Evolutionary conservation across 1,140 invertebrate species (phyloP).

Genomic region (Pseudomyrmex flavicornis): DNA sequence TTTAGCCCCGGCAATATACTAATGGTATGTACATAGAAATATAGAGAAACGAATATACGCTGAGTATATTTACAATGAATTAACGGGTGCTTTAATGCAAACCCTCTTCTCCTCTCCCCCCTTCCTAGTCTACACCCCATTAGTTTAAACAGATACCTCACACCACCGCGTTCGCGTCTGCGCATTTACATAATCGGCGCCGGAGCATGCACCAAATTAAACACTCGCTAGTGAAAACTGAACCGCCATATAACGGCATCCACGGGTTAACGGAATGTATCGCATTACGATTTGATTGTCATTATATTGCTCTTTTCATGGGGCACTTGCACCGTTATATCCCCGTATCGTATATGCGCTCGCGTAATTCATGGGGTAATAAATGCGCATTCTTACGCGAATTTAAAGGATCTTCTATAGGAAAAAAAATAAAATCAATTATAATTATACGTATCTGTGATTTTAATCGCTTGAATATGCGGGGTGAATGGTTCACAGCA

Average conservation of each 20-base stretch:
- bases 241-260: slow-evolving; percentile 60
- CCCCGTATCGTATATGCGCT: background rate
- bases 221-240: slow-evolving; percentile 68
- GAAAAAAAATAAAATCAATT: too few relatives aligned
- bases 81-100: slow-evolving; percentile 78
- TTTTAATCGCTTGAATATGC: too few relatives aligned
- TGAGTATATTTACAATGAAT: slow-evolving; percentile 79
- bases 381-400: background rate
- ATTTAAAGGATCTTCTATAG: background rate
- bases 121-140: slow-evolving; percentile 70
- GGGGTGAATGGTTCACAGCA: too few relatives aligned
- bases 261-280: slow-evolving; percentile 45
- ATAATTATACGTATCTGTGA: too few relatives aligned
- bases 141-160: slow-evolving; percentile 78
- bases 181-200: slow-evolving; percentile 67
- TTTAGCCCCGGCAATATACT: slow-evolving; percentile 76
- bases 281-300: slow-evolving; percentile 51
- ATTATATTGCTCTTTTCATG: slow-evolving; percentile 54
- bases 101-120: slow-evolving; percentile 50
- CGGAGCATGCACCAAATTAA: slow-evolving; percentile 70
- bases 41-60: slow-evolving; percentile 77
- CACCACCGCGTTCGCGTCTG: slow-evolving; percentile 53
- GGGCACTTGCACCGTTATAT: background rate
- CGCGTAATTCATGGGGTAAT: background rate
- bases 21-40: slow-evolving; percentile 80